phyloP scores from a whole-genome alignment of 2,113 vertebrate species.

The Lota lota region DNA sequence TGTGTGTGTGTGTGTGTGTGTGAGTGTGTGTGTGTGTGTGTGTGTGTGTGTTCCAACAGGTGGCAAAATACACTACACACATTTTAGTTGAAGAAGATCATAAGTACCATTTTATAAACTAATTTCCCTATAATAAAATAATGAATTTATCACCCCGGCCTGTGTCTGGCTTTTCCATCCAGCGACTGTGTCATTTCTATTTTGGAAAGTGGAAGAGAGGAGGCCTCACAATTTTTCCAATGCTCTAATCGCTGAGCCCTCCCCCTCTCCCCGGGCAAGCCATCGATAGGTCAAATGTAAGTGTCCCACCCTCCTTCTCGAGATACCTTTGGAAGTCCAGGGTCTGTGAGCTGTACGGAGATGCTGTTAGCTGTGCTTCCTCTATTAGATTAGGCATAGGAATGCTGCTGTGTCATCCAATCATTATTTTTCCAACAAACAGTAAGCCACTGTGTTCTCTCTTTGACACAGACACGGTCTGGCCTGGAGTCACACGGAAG shows the following conservation, averaged over 20 bases:
- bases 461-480: not conserved
- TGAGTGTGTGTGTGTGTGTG: too few relatives aligned
- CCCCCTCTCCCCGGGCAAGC: not conserved
- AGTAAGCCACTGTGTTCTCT: not conserved
- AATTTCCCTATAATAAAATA: too few relatives aligned
- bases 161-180: too few relatives aligned
- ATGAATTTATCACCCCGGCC: too few relatives aligned
- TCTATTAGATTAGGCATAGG: constrained; percentile 10
- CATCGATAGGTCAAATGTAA: not conserved
- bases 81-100: not conserved
- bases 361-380: not conserved
- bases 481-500: not conserved
- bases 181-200: too few relatives aligned
- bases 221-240: too few relatives aligned
- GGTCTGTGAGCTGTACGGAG: not conserved
- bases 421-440: not conserved
- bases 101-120: constrained; percentile 1
- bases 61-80: not conserved
- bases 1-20: not conserved
- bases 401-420: constrained; percentile 3
- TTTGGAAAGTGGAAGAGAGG: too few relatives aligned
- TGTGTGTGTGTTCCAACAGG: not conserved
- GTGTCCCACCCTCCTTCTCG: not conserved
- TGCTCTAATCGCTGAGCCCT: constrained; percentile 2
- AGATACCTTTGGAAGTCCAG: not conserved